Conservation (phyloP, 2,888 invertebrate species). For the Mechanitis messenoides region DNA sequence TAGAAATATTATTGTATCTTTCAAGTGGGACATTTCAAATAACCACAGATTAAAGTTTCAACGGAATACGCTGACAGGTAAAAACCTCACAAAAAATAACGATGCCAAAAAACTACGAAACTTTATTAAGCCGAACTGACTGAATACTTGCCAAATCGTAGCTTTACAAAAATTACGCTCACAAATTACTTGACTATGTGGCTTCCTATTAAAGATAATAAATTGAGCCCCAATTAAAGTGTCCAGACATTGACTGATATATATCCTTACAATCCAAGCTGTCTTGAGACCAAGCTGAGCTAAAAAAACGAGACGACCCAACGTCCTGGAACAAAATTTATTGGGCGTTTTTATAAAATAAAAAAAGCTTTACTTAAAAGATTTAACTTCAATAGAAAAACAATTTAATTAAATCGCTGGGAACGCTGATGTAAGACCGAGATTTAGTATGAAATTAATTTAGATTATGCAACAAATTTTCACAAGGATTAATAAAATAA, state of each 20-base stretch:
- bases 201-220: slow-evolving; percentile 44
- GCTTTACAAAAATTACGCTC: not conserved
- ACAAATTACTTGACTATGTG: slow-evolving; percentile 16
- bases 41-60: too few species aligned
- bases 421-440: slow-evolving; percentile 12
- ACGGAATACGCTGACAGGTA: not conserved
- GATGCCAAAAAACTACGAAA: too few species aligned
- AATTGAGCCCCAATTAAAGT: slow-evolving; percentile 68
- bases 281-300: slow-evolving; percentile 40
- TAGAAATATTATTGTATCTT: too few species aligned
- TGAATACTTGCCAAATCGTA: not conserved
- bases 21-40: too few species aligned
- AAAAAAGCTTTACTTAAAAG: slow-evolving; percentile 13
- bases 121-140: not conserved
- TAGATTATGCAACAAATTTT: too few species aligned
- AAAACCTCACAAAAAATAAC: not conserved
- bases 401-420: slow-evolving; percentile 23
- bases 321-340: slow-evolving; percentile 29
- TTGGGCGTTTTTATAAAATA: slow-evolving; percentile 21
- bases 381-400: slow-evolving; percentile 26
- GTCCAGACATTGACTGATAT: slow-evolving; percentile 70
- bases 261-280: slow-evolving; percentile 45
- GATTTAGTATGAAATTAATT: too few species aligned
- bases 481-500: too few species aligned
- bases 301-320: slow-evolving; percentile 45